phyloP scores from a whole-genome alignment of 2,113 vertebrate species.

The Cavia porcellus region DNA sequence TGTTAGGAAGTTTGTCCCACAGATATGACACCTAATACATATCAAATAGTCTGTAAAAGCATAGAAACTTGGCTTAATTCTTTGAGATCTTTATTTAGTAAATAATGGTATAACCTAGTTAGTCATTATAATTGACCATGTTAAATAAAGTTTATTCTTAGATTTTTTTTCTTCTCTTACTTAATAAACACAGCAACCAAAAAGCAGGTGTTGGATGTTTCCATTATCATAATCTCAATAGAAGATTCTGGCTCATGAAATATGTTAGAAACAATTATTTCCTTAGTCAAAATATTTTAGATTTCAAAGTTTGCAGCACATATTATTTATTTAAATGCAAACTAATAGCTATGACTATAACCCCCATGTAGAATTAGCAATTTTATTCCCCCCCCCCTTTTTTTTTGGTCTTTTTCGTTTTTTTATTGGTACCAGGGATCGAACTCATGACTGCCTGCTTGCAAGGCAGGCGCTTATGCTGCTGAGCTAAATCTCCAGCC shows the following conservation, averaged over 20 bases:
- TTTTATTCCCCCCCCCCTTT: too few species aligned
- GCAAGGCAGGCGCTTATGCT: too few species aligned
- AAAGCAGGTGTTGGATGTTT: background rate
- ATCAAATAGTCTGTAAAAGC: background rate
- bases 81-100: background rate
- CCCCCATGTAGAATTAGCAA: background rate
- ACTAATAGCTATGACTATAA: slow-evolving; percentile 19
- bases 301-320: background rate
- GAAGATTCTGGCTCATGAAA: background rate
- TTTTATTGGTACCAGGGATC: too few species aligned
- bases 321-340: background rate
- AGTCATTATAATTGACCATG: background rate
- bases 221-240: background rate
- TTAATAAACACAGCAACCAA: background rate
- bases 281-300: background rate
- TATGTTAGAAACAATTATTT: background rate
- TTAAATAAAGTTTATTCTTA: background rate
- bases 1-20: background rate
- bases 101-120: background rate
- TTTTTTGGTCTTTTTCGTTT: too few species aligned
- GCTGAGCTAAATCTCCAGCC: too few species aligned
- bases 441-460: too few species aligned
- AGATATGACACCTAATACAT: background rate
- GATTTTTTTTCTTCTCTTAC: background rate
- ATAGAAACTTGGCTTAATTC: background rate